Evolutionary conservation across 2,113 vertebrate genomes (phyloP), one percentile per base, ranked within the genome.

Genomic region (Limanda limanda): DNA sequence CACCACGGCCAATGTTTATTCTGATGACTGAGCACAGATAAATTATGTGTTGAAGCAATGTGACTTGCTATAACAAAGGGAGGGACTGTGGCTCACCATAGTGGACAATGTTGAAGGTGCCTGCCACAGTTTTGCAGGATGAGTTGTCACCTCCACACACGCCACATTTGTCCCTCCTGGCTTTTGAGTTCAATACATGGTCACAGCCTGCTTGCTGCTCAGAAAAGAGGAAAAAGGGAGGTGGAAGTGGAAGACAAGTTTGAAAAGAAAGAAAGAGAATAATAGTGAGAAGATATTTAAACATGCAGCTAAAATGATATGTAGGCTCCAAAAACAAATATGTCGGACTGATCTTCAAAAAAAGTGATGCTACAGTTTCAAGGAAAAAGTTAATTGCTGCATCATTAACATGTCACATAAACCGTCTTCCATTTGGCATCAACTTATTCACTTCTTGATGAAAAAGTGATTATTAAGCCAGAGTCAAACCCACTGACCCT

Each of bases 81-180:
- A 24, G 35, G 82, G 21, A 62, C 23, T 71, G 71, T 42, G 57
- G 27, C 91, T 95, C 95, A 99, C 98, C 98, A 69, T 99, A 99
- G 93, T 93, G 96, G 75, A 98, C 97, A 0, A 93, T 96, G 92
- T 97, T 99, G 91, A 97, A 98, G 60, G 97, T 98, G 82, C 96
- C 97, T 62, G 96, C 96, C 68, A 99, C 94, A 10, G 97, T 96
- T 94, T 96, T 98, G 93, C 98, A 99, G 14, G 98, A 99, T 68
- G 98, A 99, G 92, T 99, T 99, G 93, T 99, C 97, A 2, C 98
- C 98, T 74, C 98, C 98, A 48, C 98, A 99, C 83, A 99, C 95
- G 2, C 98, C 98, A 83, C 98, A 99, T 90, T 99, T 99, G 95
- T 99, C 98, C 95, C 96, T 95, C 90, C 98, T 96, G 81, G 97